Base-by-base conservation (phyloP, 1,140 invertebrate species). In the Euura saliciscinereae region DNA sequence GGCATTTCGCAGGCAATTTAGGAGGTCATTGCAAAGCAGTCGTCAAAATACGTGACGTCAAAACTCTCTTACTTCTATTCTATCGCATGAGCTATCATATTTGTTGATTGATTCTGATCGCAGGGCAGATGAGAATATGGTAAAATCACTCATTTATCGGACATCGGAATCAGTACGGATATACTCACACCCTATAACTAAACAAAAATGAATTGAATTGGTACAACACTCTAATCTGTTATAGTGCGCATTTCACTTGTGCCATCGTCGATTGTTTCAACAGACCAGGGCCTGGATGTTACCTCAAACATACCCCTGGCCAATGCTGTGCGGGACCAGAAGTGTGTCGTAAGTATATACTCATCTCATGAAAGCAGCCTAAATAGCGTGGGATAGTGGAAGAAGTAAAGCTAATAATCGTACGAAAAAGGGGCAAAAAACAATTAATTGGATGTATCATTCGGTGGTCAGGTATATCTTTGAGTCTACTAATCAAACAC, bases 261-360 rank as follows among this genome's bases (percentile, higher is more conserved):
- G 77, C 82, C 2, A 4, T 4, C 1, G 13, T 79, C 0, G 82
- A 83, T 43, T 84, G 83, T 66, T 70, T 72, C 13, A 0, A 7
- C 2, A 1, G 4, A 4, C n/a, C 6, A 6, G 43, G 10, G 0
- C 10, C 51, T 10, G 75, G 70, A 28, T 85, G 83, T 69, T 83
- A 76, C 13, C 0, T 0, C 2, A 77, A 8, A 69, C 2, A 68
- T 0, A 43, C 6, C 0, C 42, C 43, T 3, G 28, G 28, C 6
- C 0, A 46, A 0, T 85, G 83, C 59, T 85, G 83, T 67, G 51
- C 70, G 0, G 67, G 13, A 10, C 10, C 69, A 45, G 2, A 59
- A 65, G 65, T 79, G 43, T 84, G 83, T 69, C 76, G 83, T 84
- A 69, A 82, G 81, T 80, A 71, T 42, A 72, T 68, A 69, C 3